phyloP scores from a whole-genome alignment of 2,888 invertebrate genomes.

The Diploptera punctata region DNA sequence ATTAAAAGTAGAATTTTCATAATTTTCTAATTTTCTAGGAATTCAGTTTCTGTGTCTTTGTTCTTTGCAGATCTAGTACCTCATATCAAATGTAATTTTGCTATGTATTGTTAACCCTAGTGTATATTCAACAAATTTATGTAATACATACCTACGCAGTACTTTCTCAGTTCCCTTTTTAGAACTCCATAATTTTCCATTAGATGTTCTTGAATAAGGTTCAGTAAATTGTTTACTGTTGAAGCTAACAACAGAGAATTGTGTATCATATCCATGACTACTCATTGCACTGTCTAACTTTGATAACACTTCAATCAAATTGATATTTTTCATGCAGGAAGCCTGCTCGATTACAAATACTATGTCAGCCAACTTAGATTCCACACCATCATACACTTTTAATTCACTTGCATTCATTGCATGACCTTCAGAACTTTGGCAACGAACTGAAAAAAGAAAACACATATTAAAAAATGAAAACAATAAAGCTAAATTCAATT shows the following conservation, averaged over 20 bases:
- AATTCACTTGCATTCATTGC: slow-evolving; percentile 49
- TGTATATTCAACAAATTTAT: too few species aligned
- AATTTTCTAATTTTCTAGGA: too few species aligned
- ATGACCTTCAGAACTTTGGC: slow-evolving; percentile 49
- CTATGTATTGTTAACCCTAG: too few species aligned
- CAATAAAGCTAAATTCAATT: too few species aligned
- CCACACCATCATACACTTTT: slow-evolving; percentile 45
- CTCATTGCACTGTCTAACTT: slow-evolving; percentile 47
- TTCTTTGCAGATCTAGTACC: too few species aligned
- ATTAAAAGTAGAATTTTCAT: too few species aligned
- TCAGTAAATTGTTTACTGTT: slow-evolving; percentile 51
- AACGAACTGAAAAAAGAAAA: slow-evolving; percentile 48
- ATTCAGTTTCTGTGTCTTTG: too few species aligned
- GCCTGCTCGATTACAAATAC: slow-evolving; percentile 58
- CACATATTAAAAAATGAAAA: too few species aligned
- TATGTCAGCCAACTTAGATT: slow-evolving; percentile 56
- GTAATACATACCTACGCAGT: slow-evolving; percentile 42
- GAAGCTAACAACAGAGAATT: slow-evolving; percentile 57
- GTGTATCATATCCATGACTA: slow-evolving; percentile 51
- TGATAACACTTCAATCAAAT: slow-evolving; percentile 44
- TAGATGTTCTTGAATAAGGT: slow-evolving; percentile 54
- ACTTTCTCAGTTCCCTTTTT: slow-evolving; percentile 40
- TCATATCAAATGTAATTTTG: too few species aligned
- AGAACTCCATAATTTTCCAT: slow-evolving; percentile 49
- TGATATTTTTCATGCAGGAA: slow-evolving; percentile 49